Percentiles rank a stretch among this genome's conserved stretches.
These are phyloP conservation scores for Polypterus senegalus DNA, from an alignment of 2,113 vertebrate genomes.

Conservation along the genomic window DNA sequence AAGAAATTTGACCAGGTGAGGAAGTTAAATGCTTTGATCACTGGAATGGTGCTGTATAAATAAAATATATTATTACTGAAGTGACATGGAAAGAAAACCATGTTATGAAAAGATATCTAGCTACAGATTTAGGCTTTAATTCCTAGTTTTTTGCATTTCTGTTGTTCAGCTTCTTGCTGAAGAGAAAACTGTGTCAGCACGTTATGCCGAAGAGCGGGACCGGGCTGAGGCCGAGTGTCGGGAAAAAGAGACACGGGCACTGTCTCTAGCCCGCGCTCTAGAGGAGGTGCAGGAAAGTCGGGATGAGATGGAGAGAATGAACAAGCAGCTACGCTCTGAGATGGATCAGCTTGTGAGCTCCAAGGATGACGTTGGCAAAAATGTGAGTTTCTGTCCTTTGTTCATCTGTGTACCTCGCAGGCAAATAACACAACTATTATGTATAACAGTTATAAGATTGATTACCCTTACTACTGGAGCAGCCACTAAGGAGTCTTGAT, in stretches of 20 bases:
- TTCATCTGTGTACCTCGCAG: background rate
- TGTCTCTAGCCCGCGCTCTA: constrained; percentile 57
- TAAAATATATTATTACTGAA: background rate
- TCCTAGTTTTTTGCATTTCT: too few species aligned
- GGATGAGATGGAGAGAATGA: constrained; percentile 69
- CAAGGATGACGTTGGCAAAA: constrained; percentile 82
- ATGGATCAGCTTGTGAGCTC: constrained; percentile 78
- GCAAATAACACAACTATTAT: background rate
- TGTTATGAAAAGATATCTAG: too few species aligned
- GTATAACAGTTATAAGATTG: background rate
- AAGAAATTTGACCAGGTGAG: constrained; percentile 85
- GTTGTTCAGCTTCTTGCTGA: constrained; percentile 64
- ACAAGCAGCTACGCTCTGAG: constrained; percentile 67
- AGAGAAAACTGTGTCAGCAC: constrained; percentile 67
- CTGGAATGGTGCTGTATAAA: background rate
- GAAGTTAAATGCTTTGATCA: background rate
- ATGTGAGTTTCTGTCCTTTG: constrained; percentile 30
- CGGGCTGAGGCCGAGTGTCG: constrained; percentile 69
- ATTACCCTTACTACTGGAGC: too few species aligned
- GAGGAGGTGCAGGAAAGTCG: constrained; percentile 65
- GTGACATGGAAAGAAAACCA: background rate
- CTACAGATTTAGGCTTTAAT: too few species aligned
- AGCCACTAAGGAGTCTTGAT: too few species aligned
- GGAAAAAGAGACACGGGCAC: constrained; percentile 69
- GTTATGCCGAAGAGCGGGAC: constrained; percentile 67